A percentile compares a stretch with the other conserved stretches of the same genome.
phyloP scores from a whole-genome alignment of 2,888 invertebrate species.

The Lypha dubia region DNA sequence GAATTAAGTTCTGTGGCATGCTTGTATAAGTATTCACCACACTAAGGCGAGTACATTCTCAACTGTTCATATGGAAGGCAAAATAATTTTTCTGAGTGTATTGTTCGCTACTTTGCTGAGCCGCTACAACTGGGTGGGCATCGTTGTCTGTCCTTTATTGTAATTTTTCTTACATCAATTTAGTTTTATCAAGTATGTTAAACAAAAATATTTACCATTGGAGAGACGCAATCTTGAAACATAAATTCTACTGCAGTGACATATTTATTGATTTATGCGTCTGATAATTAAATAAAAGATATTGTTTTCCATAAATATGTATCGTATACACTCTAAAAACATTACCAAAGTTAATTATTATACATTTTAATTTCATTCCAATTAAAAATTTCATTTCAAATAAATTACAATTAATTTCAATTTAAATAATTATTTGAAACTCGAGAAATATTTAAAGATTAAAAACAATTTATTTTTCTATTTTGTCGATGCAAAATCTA shows the following conservation, averaged over 20 bases:
- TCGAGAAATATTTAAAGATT: conserved; percentile 39
- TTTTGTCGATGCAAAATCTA: conserved; percentile 24
- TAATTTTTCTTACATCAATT: too few relatives aligned
- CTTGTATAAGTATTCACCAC: too few relatives aligned
- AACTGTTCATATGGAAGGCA: too few relatives aligned
- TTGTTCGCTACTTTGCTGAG: too few relatives aligned
- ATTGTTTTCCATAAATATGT: not conserved
- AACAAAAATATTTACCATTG: too few relatives aligned
- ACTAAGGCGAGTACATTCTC: too few relatives aligned
- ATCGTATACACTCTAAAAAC: not conserved
- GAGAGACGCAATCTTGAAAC: too few relatives aligned
- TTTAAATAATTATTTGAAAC: conserved; percentile 17
- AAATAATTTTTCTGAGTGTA: too few relatives aligned
- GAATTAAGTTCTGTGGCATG: too few relatives aligned
- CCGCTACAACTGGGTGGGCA: too few relatives aligned
- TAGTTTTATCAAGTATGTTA: too few relatives aligned
- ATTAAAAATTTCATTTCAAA: conserved; percentile 31
- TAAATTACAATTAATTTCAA: conserved; percentile 46
- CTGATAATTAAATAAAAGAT: not conserved
- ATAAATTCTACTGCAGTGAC: not conserved
- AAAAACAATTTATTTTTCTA: not conserved
- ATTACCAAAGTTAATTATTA: not conserved
- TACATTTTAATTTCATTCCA: conserved; percentile 10
- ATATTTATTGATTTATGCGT: not conserved
- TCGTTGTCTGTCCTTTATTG: not conserved